Conservation (phyloP, 2,888 invertebrate genomes). For the Abrostola tripartita region DNA sequence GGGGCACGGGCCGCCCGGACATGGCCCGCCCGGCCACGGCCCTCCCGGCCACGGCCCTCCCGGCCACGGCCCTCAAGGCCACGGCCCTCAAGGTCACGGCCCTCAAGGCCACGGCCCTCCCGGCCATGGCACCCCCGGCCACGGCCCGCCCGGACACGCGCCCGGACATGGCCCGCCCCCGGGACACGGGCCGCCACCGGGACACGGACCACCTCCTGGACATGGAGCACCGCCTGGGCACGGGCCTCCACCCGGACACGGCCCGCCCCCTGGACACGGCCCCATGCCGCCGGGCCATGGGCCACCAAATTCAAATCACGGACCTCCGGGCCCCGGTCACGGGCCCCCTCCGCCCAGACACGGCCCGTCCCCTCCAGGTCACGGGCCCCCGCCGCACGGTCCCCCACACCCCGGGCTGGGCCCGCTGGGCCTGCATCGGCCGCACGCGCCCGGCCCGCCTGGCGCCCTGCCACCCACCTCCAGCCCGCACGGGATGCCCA, state of each 20-base stretch:
- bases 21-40: conserved; percentile 6
- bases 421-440: conserved; percentile 38
- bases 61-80: neutral
- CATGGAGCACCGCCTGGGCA: conserved; percentile 7
- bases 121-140: neutral
- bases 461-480: conserved; percentile 41
- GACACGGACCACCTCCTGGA: conserved; percentile 1
- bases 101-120: conserved; percentile 17
- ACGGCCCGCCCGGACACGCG: conserved; percentile 7
- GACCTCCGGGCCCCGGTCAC: conserved; percentile 21
- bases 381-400: conserved; percentile 45
- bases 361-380: conserved; percentile 57
- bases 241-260: conserved; percentile 21
- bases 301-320: conserved; percentile 55
- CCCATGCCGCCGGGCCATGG: conserved; percentile 14
- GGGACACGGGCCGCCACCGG: neutral
- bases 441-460: conserved; percentile 48
- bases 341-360: conserved; percentile 37
- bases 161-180: conserved; percentile 5
- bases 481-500: conserved; percentile 45
- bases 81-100: too few relatives aligned
- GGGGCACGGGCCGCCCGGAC: conserved; percentile 20
- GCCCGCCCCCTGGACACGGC: conserved; percentile 24
- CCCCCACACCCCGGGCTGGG: conserved; percentile 50
- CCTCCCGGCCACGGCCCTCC: neutral